Evolutionary conservation across 92 coral and sea anemone genomes (phyloP), one percentile per base, ranked within the genome.

Genomic region (Scolanthus callimorphus): DNA sequence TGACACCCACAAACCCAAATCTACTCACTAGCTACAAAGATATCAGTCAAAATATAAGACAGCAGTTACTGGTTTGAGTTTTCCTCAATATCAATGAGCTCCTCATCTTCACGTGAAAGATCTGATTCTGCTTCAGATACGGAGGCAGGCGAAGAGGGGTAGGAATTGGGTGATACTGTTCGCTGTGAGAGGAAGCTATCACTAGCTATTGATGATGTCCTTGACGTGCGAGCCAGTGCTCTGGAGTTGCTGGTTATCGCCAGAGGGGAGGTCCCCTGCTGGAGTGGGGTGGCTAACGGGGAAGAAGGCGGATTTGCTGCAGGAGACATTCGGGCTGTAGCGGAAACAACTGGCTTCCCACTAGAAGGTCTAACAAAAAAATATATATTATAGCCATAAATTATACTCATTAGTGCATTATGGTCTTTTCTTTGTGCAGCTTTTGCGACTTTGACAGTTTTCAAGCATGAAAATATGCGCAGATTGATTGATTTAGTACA

Each of bases 71-170:
- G 88, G 64, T 79, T 82, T 2, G 90, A 78, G 58, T 88, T 82
- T 11, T 85, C 90, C 21, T 84, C 96, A 3, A 82, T 83, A 50
- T 94, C 96, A 63, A 78, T 80, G 63, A 88, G 84, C 15, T 90
- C 99, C 74, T 94, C 99, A 48, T 90, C 99, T 74, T 94, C 99
- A 48, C 86, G 90, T 27, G 96, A 88, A 20, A 82, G 69, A 37
- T 88, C 99, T 9, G 96, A 94, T 23, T 78, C 83, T n/a, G 76
- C 80, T 23, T 88, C 96, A 0, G 81, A 76, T 23, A 84, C 96
- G 1, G 84, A 82, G 23, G 96, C 91, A 24, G 99, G 99, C 3
- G 99, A 94, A 8, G 99, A 88, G 1, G 99, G 99, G 51, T 85
- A 88, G 17, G 99, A 94, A 29, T 77, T 80, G 17, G 96, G 95